phyloP scores from a whole-genome alignment of 2,888 invertebrate species.

The Antitype chi region DNA sequence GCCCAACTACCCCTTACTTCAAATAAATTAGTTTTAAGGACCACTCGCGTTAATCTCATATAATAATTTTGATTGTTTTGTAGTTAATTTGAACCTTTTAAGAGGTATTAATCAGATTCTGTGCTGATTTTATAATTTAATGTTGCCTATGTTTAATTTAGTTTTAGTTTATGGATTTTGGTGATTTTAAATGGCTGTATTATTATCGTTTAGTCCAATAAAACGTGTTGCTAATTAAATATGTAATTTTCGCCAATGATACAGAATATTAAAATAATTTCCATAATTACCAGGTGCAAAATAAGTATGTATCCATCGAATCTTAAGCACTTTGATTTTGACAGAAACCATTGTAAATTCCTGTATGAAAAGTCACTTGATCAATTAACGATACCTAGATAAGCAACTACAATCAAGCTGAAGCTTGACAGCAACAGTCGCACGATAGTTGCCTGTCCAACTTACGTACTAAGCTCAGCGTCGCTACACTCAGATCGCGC shows the following conservation, averaged over 20 bases:
- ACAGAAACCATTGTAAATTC: not conserved
- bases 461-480: slow-evolving; percentile 1
- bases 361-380: not conserved
- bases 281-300: not conserved
- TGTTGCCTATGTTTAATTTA: slow-evolving; percentile 7
- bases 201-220: not conserved
- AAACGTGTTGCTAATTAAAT: not conserved
- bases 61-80: slow-evolving; percentile 55
- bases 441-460: not conserved
- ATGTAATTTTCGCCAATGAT: not conserved
- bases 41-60: slow-evolving; percentile 53
- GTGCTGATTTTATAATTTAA: slow-evolving; percentile 40
- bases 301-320: not conserved
- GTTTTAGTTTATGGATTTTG: slow-evolving; percentile 23
- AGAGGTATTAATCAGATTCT: slow-evolving; percentile 32
- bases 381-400: not conserved
- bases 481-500: slow-evolving; percentile 35
- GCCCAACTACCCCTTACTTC: slow-evolving; percentile 37
- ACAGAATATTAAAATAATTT: not conserved
- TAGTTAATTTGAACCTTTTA: slow-evolving; percentile 53
- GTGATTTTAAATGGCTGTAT: not conserved
- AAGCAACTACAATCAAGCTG: not conserved
- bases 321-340: not conserved
- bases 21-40: slow-evolving; percentile 53
- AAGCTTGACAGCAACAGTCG: not conserved